Evolutionary conservation across 2,113 vertebrate species (phyloP).

Genomic region (Phrynocephalus versicolor): DNA sequence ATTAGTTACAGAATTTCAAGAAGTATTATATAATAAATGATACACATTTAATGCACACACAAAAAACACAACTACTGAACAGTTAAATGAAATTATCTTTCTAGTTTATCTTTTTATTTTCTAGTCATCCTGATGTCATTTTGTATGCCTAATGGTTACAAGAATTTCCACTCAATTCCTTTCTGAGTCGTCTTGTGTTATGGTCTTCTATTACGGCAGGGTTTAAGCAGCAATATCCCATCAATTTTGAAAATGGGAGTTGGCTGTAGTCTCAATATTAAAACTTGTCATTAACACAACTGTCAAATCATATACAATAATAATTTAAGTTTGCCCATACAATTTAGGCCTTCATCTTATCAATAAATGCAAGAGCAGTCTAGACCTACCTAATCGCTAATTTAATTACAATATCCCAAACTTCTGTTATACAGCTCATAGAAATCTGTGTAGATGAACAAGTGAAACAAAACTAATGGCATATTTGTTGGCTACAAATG

Average conservation of each 20-base stretch:
- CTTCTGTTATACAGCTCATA: background rate
- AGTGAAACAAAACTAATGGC: background rate
- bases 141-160: background rate
- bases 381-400: background rate
- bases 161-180: background rate
- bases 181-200: background rate
- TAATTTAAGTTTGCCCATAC: background rate
- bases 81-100: background rate
- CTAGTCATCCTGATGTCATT: background rate
- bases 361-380: background rate
- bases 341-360: background rate
- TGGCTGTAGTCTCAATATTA: background rate
- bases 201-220: background rate
- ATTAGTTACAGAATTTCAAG: background rate
- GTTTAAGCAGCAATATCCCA: background rate
- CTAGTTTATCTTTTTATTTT: no score
- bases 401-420: background rate
- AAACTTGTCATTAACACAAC: background rate
- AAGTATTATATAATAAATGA: background rate
- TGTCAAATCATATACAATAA: background rate
- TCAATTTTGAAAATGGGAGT: background rate
- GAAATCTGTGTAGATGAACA: background rate
- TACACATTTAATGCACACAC: no score
- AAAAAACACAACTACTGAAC: background rate
- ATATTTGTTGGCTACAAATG: background rate